Conservation (phyloP, 2,888 invertebrate species). For the Leucoma salicis region DNA sequence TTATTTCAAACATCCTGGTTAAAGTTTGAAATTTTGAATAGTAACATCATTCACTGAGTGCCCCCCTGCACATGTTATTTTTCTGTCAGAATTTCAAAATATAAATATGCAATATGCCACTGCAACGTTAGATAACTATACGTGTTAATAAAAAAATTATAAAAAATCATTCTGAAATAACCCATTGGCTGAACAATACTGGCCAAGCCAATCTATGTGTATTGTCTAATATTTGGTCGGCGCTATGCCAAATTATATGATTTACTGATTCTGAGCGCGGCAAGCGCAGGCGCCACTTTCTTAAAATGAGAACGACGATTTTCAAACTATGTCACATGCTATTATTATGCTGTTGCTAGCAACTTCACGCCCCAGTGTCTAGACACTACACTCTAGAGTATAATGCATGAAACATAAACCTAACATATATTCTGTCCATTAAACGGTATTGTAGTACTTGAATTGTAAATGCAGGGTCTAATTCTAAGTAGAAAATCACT, state of each 20-base stretch:
- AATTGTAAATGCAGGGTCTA: neutral
- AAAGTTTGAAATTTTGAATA: no score
- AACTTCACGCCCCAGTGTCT: constrained; percentile 11
- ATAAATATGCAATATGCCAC: no score
- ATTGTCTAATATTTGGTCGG: constrained; percentile 46
- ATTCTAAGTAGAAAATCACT: neutral
- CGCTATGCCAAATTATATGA: constrained; percentile 72
- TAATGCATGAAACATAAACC: constrained; percentile 24
- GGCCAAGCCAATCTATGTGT: constrained; percentile 7
- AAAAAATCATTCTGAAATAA: neutral
- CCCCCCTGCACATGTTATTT: no score
- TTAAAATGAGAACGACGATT: constrained; percentile 50
- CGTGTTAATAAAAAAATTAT: neutral
- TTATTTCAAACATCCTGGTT: no score
- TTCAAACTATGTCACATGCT: constrained; percentile 55
- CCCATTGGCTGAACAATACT: neutral
- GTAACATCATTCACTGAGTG: no score
- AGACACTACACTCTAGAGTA: constrained; percentile 12
- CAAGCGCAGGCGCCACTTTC: constrained; percentile 70
- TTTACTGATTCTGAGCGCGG: constrained; percentile 53
- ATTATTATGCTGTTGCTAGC: constrained; percentile 37
- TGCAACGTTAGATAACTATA: no score
- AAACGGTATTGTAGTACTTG: neutral
- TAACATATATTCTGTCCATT: constrained; percentile 14
- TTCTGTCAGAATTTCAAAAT: no score